A percentile compares a stretch with the other conserved stretches of the same genome.
Conservation (phyloP, 2,888 invertebrate species). For the Peribatodes rhomboidaria region DNA sequence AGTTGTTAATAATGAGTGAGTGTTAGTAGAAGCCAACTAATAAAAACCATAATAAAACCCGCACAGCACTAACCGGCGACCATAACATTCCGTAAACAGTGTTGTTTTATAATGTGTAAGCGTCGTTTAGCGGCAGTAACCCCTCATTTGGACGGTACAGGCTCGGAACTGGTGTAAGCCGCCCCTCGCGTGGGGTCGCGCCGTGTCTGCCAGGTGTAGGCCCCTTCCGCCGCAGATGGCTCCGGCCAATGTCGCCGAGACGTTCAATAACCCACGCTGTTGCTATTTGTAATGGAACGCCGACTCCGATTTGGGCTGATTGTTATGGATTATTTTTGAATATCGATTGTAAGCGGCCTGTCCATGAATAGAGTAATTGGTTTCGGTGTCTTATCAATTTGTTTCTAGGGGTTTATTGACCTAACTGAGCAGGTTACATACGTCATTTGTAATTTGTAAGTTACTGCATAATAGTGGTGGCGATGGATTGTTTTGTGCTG, state of each 20-base stretch:
- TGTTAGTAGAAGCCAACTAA: conserved; percentile 45
- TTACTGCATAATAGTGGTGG: neutral
- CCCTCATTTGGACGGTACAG: conserved; percentile 63
- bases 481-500: neutral
- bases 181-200: conserved; percentile 65
- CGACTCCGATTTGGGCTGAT: conserved; percentile 6
- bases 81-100: conserved; percentile 51
- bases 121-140: conserved; percentile 59
- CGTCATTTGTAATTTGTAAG: neutral
- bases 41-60: conserved; percentile 56
- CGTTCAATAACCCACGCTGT: conserved; percentile 32
- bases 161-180: conserved; percentile 51
- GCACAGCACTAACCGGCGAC: conserved; percentile 39
- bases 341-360: conserved; percentile 8
- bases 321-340: conserved; percentile 8
- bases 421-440: neutral
- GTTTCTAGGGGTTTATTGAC: neutral
- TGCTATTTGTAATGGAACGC: conserved; percentile 17
- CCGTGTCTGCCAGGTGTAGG: conserved; percentile 75
- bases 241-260: conserved; percentile 31
- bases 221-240: conserved; percentile 74
- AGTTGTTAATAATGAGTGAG: conserved; percentile 35
- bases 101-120: conserved; percentile 57
- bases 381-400: neutral
- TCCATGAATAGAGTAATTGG: conserved; percentile 8